phyloP scores from a whole-genome alignment of 2,888 invertebrate genomes.

The Apotomis turbidana region DNA sequence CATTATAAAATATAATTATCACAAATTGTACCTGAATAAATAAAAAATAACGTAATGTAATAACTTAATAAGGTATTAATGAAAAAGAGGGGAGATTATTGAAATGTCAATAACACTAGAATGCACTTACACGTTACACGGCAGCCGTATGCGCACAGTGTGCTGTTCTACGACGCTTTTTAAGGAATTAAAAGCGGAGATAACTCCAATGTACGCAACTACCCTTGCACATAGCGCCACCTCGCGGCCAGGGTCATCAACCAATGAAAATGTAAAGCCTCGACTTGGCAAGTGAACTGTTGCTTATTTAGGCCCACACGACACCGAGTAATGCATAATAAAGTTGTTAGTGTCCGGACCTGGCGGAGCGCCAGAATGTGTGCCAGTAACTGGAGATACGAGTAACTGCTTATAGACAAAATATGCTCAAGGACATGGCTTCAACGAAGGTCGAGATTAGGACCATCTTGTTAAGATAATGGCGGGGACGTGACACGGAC shows the following conservation, averaged over 20 bases:
- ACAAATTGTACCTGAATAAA: too few relatives aligned
- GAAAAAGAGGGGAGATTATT: too few relatives aligned
- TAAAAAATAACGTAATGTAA: too few relatives aligned
- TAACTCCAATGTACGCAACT: background rate
- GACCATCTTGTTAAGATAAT: conserved; percentile 39
- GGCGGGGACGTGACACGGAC: conserved; percentile 36
- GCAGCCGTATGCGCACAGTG: too few relatives aligned
- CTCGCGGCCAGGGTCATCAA: conserved; percentile 47
- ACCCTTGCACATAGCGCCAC: conserved; percentile 47
- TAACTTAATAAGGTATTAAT: too few relatives aligned
- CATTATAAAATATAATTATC: too few relatives aligned
- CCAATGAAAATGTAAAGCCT: conserved; percentile 78
- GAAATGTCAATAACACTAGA: too few relatives aligned
- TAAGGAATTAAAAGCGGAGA: too few relatives aligned
- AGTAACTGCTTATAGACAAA: conserved; percentile 23
- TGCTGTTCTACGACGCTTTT: too few relatives aligned
- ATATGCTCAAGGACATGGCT: conserved; percentile 38
- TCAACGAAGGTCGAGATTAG: conserved; percentile 30
- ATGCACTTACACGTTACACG: too few relatives aligned
- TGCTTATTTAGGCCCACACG: conserved; percentile 75
- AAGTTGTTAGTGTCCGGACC: conserved; percentile 69
- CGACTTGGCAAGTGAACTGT: conserved; percentile 77
- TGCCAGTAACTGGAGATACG: conserved; percentile 31
- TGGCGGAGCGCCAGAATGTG: conserved; percentile 67
- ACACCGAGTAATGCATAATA: conserved; percentile 77